phyloP scores from a whole-genome alignment of 2,113 vertebrate species.

The Ornithorhynchus anatinus region DNA sequence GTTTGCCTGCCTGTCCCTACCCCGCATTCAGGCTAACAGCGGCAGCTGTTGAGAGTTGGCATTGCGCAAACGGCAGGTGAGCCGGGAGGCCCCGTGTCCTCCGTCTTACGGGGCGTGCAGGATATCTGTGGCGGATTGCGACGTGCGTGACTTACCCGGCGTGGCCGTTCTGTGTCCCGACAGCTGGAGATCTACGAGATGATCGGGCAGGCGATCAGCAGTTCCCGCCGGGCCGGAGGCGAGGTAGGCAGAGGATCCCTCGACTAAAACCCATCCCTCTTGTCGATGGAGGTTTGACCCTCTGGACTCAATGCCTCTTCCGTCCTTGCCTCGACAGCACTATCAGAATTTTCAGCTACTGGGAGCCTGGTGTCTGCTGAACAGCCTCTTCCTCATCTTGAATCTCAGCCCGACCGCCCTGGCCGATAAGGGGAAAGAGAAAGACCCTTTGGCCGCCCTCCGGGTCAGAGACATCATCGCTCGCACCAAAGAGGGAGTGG shows the following conservation, averaged over 20 bases:
- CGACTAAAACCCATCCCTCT: not conserved
- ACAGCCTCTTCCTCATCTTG: slow-evolving; percentile 96
- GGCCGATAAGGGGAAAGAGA: slow-evolving; percentile 98
- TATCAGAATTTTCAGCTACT: slow-evolving; percentile 99
- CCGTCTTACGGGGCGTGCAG: too few relatives aligned
- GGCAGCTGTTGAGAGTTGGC: too few relatives aligned
- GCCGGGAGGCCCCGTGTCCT: too few relatives aligned
- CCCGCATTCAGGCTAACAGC: too few relatives aligned
- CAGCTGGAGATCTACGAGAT: slow-evolving; percentile 99
- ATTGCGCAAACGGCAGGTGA: too few relatives aligned
- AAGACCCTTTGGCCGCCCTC: slow-evolving; percentile 94
- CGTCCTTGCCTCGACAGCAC: slow-evolving; percentile 74
- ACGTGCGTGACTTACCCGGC: too few relatives aligned
- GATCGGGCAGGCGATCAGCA: slow-evolving; percentile 97
- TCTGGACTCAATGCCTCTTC: not conserved
- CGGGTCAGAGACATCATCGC: slow-evolving; percentile 92
- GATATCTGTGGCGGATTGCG: too few relatives aligned
- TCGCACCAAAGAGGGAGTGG: slow-evolving; percentile 92
- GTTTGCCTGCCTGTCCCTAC: too few relatives aligned
- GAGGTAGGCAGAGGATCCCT: slow-evolving; percentile 76
- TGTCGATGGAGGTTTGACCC: not conserved
- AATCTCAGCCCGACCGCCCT: slow-evolving; percentile 95
- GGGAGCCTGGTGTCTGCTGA: slow-evolving; percentile 96
- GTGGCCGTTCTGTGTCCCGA: slow-evolving; percentile 45
- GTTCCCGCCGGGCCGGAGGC: slow-evolving; percentile 91